Conservation (phyloP, 2,113 vertebrate genomes). For the Microtus montanus region DNA sequence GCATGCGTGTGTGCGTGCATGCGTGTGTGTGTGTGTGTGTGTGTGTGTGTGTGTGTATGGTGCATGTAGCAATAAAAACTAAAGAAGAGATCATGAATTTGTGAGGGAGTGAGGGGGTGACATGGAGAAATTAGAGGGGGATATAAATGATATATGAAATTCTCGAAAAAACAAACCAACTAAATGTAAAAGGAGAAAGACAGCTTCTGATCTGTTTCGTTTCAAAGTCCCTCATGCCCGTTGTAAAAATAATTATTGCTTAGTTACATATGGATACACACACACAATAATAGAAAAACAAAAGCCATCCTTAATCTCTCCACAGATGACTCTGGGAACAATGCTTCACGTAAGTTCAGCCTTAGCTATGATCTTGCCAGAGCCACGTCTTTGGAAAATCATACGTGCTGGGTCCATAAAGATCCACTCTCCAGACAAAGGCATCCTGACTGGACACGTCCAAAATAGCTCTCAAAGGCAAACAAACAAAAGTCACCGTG, state of each 20-base stretch:
- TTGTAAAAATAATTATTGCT: background rate
- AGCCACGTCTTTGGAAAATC: background rate
- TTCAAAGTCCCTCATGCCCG: background rate
- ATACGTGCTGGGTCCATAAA: background rate
- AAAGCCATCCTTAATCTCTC: background rate
- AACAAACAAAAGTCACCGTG: background rate
- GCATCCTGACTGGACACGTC: slow-evolving; percentile 40
- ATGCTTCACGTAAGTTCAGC: background rate
- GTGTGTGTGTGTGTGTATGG: background rate
- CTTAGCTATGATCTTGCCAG: background rate
- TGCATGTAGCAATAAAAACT: background rate
- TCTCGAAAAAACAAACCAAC: background rate
- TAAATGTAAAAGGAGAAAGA: background rate
- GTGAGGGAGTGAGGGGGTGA: background rate
- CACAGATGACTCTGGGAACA: background rate
- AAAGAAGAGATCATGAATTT: background rate
- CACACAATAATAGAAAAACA: background rate
- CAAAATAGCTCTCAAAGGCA: slow-evolving; percentile 14
- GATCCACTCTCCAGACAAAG: slow-evolving; percentile 18
- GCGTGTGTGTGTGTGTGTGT: too few species aligned
- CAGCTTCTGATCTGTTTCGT: slow-evolving; percentile 22
- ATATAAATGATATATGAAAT: background rate
- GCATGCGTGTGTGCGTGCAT: too few species aligned
- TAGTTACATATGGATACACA: background rate
- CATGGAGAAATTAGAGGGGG: background rate